Evolutionary conservation across 2,797 vertebrate genomes (phyloP).

Genomic region (Apodemus agrarius): DNA sequence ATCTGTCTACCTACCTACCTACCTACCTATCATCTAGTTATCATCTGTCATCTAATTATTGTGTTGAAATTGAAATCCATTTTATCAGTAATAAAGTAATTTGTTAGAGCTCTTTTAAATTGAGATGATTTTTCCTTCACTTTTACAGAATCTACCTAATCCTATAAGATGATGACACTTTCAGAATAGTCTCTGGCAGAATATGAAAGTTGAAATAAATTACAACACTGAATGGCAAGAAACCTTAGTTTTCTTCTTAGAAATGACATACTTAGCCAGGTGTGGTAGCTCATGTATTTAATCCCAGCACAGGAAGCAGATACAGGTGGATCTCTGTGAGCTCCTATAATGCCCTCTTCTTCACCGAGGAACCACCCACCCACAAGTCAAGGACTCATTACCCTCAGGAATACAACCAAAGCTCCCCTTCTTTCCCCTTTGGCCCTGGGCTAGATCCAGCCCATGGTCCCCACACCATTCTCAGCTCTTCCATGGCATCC

Average conservation of each 20-base stretch:
- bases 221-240: neutral
- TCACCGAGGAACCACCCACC: neutral
- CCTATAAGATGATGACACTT: neutral
- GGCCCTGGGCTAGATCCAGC: too few relatives aligned
- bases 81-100: neutral
- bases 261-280: neutral
- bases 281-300: neutral
- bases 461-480: too few relatives aligned
- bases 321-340: neutral
- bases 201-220: constrained; percentile 26
- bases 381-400: too few relatives aligned
- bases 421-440: too few relatives aligned
- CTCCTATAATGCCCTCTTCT: neutral
- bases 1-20: neutral
- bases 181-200: neutral
- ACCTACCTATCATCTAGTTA: neutral
- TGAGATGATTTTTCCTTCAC: neutral
- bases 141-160: neutral
- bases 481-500: too few relatives aligned
- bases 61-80: neutral
- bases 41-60: neutral
- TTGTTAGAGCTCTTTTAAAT: neutral
- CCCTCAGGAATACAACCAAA: too few relatives aligned
- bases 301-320: neutral
- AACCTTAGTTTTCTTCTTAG: neutral